These are phyloP conservation scores for Syngnathus floridae DNA, from an alignment of 2,113 vertebrate genomes.

Conservation along the genomic window DNA sequence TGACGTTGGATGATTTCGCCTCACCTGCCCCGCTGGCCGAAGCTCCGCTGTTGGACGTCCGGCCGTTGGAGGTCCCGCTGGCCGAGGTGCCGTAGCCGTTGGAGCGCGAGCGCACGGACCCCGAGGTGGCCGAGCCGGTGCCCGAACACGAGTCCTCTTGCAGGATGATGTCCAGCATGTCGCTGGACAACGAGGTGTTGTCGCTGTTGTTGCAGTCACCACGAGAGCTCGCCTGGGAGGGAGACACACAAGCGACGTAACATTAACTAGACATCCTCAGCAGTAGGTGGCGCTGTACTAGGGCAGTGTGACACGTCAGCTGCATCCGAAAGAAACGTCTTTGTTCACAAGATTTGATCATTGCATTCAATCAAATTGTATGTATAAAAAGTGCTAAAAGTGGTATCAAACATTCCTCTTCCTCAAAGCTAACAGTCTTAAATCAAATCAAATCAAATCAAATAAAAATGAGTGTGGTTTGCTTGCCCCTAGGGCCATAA, in stretches of 20 bases:
- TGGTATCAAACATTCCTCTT: too few species aligned
- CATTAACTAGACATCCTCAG: too few species aligned
- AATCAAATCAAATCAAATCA: too few species aligned
- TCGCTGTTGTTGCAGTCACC: conserved; percentile 72
- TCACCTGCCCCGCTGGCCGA: conserved; percentile 79
- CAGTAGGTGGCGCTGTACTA: too few species aligned
- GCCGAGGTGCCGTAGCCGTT: conserved; percentile 70
- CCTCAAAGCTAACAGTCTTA: too few species aligned
- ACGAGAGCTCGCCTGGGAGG: conserved; percentile 46
- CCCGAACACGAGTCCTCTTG: conserved; percentile 80
- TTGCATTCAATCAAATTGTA: too few species aligned
- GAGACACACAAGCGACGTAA: neutral
- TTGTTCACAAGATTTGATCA: too few species aligned
- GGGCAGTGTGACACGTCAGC: neutral
- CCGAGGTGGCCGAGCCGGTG: conserved; percentile 76
- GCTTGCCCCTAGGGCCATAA: too few species aligned
- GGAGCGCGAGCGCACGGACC: conserved; percentile 81
- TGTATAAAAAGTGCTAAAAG: too few species aligned
- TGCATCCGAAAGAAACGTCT: neutral
- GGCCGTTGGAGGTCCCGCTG: conserved; percentile 54
- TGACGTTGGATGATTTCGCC: neutral
- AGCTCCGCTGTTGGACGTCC: conserved; percentile 50
- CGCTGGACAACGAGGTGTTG: conserved; percentile 79
- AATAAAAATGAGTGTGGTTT: too few species aligned
- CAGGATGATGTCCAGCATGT: conserved; percentile 82